Evolutionary conservation across 2,113 vertebrate genomes (phyloP).

Genomic region (Acrocephalus arundinaceus): DNA sequence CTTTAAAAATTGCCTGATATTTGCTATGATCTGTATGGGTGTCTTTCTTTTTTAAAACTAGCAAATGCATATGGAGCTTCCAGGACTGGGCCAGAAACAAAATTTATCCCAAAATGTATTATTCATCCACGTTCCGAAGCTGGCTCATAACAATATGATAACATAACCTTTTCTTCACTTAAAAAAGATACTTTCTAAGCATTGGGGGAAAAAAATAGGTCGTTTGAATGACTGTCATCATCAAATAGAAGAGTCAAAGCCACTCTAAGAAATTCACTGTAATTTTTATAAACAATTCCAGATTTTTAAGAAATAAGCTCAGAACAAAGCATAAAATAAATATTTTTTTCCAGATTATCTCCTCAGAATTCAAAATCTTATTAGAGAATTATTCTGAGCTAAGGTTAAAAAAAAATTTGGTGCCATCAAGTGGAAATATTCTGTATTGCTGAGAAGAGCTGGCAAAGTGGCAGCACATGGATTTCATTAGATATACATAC

Average conservation of each 20-base stretch:
- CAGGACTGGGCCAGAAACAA: not conserved
- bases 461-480: not conserved
- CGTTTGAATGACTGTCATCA: not conserved
- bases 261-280: not conserved
- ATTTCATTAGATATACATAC: not conserved
- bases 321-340: not conserved
- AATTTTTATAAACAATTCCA: not conserved
- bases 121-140: not conserved
- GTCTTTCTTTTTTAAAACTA: not conserved
- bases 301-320: not conserved
- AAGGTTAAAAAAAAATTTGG: conserved; percentile 68
- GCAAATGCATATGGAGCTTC: not conserved
- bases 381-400: not conserved
- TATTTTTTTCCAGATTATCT: not conserved
- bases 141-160: not conserved
- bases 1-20: not conserved
- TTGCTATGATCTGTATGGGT: not conserved
- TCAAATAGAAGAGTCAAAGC: not conserved
- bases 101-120: not conserved
- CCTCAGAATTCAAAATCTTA: not conserved
- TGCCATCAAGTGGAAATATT: conserved; percentile 71
- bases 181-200: not conserved
- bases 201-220: not conserved
- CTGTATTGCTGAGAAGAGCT: conserved; percentile 50
- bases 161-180: not conserved